These are phyloP conservation scores for Liasis olivaceus DNA, from an alignment of 2,797 vertebrate genomes.

Conservation along the genomic window DNA sequence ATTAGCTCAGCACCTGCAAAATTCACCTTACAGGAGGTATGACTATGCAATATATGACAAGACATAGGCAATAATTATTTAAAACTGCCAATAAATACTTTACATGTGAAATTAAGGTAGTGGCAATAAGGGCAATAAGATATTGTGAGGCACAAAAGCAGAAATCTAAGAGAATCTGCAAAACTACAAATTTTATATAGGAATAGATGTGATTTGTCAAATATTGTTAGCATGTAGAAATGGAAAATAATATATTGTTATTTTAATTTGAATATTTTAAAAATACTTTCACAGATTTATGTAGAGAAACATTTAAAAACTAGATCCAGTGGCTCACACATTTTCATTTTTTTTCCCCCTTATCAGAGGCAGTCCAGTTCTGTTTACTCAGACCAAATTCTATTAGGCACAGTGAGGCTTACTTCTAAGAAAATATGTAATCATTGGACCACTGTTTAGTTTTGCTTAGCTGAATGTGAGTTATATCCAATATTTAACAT, in stretches of 20 bases:
- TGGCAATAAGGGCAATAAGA: background rate
- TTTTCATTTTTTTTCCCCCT: too few species aligned
- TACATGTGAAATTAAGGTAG: background rate
- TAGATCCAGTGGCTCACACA: background rate
- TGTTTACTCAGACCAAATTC: background rate
- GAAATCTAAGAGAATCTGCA: background rate
- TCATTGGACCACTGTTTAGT: background rate
- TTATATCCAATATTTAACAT: background rate
- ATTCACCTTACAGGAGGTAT: background rate
- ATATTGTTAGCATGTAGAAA: background rate
- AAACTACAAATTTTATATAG: background rate
- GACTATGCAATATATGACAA: conserved; percentile 17
- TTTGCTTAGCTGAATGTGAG: background rate
- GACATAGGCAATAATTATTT: background rate
- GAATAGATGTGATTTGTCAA: background rate
- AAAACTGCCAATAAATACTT: background rate
- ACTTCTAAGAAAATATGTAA: background rate
- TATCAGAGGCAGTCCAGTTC: background rate
- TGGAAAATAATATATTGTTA: background rate
- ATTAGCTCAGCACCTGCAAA: background rate
- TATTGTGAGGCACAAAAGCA: background rate
- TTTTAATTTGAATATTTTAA: background rate
- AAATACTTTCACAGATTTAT: background rate
- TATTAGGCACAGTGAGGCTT: background rate
- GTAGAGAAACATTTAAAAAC: background rate